A percentile compares a stretch with the other conserved stretches of the same genome.
Evolutionary conservation across 2,113 vertebrate genomes (phyloP).

Genomic region (Regulus satrapa): DNA sequence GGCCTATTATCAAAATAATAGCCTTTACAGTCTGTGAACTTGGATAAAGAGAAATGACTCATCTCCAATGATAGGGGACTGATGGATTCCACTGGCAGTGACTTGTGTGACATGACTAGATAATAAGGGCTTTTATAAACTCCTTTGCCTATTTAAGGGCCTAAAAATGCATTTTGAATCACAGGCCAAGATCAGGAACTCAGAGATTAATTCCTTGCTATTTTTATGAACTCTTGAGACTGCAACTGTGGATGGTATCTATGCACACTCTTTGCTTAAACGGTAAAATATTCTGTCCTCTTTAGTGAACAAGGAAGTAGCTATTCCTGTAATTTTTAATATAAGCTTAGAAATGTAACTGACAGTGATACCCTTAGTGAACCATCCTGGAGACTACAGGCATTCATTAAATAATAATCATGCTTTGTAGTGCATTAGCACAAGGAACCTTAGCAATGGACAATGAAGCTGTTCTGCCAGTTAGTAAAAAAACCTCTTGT

Average conservation of each 20-base stretch:
- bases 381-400: not conserved
- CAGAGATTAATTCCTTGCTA: not conserved
- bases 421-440: slow-evolving; percentile 11
- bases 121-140: not conserved
- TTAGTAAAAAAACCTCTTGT: not conserved
- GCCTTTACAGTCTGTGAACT: not conserved
- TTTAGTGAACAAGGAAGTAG: not conserved
- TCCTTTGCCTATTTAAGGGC: not conserved
- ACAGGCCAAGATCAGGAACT: not conserved
- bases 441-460: not conserved
- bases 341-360: not conserved
- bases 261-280: not conserved
- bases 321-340: slow-evolving; percentile 30
- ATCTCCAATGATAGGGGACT: not conserved
- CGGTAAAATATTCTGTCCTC: not conserved
- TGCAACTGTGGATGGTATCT: not conserved
- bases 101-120: not conserved
- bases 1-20: not conserved
- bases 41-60: not conserved
- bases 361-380: not conserved
- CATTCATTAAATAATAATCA: slow-evolving; percentile 36
- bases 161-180: not conserved
- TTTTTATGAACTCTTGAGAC: slow-evolving; percentile 1
- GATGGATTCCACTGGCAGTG: not conserved
- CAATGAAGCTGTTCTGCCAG: not conserved